Evolutionary conservation across 1,140 invertebrate genomes (phyloP).

Genomic region (Copidosoma floridanum): DNA sequence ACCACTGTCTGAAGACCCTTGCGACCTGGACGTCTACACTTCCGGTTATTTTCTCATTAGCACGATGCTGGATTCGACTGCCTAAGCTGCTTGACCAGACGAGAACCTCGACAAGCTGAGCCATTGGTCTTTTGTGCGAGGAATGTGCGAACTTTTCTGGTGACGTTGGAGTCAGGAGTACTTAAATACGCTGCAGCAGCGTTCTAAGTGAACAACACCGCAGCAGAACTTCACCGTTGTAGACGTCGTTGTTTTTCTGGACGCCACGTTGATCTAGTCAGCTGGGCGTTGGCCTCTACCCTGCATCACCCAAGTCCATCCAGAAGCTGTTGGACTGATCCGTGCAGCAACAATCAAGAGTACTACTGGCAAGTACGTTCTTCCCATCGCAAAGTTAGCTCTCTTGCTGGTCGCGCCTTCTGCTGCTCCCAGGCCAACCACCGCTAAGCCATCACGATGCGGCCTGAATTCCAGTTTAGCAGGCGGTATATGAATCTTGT

Average conservation of each 20-base stretch:
- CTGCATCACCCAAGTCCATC: not conserved
- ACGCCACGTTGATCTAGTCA: not conserved
- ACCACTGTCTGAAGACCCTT: constrained; percentile 25
- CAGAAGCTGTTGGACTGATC: not conserved
- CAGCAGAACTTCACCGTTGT: not conserved
- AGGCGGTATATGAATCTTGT: too few relatives aligned
- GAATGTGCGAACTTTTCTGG: too few relatives aligned
- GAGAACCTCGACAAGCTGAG: too few relatives aligned
- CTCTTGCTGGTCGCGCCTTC: too few relatives aligned
- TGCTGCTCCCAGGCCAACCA: too few relatives aligned
- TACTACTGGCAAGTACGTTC: too few relatives aligned
- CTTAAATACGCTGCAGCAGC: too few relatives aligned
- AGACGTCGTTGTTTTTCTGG: not conserved
- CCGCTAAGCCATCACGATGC: too few relatives aligned
- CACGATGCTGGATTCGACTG: too few relatives aligned
- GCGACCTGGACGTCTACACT: constrained; percentile 33
- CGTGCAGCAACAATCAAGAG: not conserved
- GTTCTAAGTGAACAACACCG: not conserved
- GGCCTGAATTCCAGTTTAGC: too few relatives aligned
- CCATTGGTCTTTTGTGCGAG: too few relatives aligned
- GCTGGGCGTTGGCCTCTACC: not conserved
- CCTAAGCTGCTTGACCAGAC: too few relatives aligned
- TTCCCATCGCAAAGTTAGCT: not conserved
- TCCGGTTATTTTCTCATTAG: constrained; percentile 36
- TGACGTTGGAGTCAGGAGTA: not conserved